Base-by-base conservation (phyloP, 2,888 invertebrate species). In the Elysia crispata region DNA sequence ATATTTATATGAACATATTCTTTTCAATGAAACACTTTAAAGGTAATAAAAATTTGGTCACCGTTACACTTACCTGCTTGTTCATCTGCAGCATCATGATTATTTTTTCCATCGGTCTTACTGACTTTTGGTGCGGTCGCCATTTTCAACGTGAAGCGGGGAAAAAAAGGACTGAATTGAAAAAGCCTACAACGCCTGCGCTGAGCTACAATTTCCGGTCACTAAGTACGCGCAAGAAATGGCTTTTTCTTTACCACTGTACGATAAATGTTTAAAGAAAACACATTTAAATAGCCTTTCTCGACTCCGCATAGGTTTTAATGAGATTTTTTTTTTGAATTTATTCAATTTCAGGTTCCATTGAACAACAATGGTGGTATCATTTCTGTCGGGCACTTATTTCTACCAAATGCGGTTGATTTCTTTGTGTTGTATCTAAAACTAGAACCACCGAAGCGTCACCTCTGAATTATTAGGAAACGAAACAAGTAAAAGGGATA, bases 91-190 rank as follows among this genome's bases (percentile, higher is more conserved):
- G 87, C 87, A 84, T 91, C 91, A 81, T 90, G 90, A 83, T 91
- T 91, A 83, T 90, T 90, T 87, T 91, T 91, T 76, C 87, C 90
- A 76, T 91, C 91, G 60, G 89, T 84, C 87, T 91, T 91, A 79
- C 86, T 86, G 81, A 89, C 89, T 88, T 91, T 91, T 72, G 91
- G 89, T 82, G 87, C 87, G 83, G 91, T 89, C 88, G 91, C 91
- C 91, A 91, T 91, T 89, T 90, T 90, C 86, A 87, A 85, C 86
- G 86, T 85, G 88, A 85, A 84, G 83, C 83, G 83, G 85, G 82
- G 82, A 81, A 84, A 84, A 41, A 82, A 82, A 82, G 81, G 75
- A 81, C 77, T 50, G 41, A 41, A 41, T 41, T 41, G 41, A 41
- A 41, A 41, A 41, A 41, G 54, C n/a, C 13, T 0, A 28, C 6